A percentile compares a stretch with the other conserved stretches of the same genome.
phyloP scores from a whole-genome alignment of 2,113 vertebrate genomes.

The Pseudopipra pipra region DNA sequence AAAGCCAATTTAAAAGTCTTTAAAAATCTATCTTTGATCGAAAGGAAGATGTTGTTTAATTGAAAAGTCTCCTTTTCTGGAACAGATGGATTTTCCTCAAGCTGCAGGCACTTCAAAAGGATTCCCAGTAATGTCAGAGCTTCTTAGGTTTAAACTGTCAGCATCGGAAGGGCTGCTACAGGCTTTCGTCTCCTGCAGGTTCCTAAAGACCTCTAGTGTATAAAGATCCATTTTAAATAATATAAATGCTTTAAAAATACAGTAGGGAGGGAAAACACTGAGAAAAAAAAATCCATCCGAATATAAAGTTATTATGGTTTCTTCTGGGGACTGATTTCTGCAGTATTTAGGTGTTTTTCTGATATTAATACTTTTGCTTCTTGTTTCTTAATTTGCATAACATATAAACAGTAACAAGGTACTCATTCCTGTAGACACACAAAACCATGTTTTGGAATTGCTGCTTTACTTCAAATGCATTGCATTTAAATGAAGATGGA shows the following conservation, averaged over 20 bases:
- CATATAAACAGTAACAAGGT: background rate
- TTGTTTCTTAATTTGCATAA: conserved; percentile 17
- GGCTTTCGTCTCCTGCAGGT: conserved; percentile 24
- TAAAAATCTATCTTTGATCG: conserved; percentile 65
- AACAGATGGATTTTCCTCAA: conserved; percentile 56
- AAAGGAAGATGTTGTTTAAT: conserved; percentile 63
- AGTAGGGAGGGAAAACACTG: background rate
- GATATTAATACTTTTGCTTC: background rate
- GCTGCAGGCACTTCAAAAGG: conserved; percentile 48
- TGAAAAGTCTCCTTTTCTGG: conserved; percentile 65
- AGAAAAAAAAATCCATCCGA: background rate
- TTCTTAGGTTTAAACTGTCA: conserved; percentile 59
- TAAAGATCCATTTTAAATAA: conserved; percentile 36
- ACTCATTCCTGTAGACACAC: background rate
- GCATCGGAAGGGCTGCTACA: conserved; percentile 5
- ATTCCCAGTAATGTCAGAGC: conserved; percentile 50
- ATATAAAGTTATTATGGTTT: background rate
- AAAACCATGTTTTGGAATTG: background rate
- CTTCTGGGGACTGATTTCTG: background rate
- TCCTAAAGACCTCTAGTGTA: conserved; percentile 30
- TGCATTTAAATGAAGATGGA: conserved; percentile 40
- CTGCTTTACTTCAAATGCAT: conserved; percentile 19
- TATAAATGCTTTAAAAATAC: conserved; percentile 48
- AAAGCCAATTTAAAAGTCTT: conserved; percentile 68
- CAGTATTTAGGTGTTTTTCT: background rate